A percentile compares a stretch with the other conserved stretches of the same genome.
Evolutionary conservation across 1,140 invertebrate genomes (phyloP).

Genomic region (Radopholus similis): DNA sequence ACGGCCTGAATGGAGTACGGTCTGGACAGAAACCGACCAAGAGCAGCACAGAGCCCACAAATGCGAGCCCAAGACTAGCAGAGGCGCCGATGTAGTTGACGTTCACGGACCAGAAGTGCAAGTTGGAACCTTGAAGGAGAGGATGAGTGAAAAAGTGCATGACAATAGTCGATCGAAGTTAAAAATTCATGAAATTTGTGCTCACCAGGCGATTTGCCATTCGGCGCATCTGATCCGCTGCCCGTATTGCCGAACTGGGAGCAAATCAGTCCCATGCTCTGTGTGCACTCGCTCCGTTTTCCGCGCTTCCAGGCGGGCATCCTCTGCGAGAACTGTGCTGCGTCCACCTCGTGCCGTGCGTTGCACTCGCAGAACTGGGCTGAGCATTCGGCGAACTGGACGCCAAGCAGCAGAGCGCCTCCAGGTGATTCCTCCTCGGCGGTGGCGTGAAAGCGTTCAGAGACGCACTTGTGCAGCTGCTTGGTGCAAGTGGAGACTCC

Average conservation of each 20-base stretch:
- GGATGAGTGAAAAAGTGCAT: background rate
- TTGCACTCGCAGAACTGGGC: background rate
- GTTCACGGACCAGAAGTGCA: background rate
- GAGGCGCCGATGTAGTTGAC: background rate
- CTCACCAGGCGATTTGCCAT: background rate
- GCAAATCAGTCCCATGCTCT: background rate
- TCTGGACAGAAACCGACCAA: background rate
- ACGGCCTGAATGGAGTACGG: background rate
- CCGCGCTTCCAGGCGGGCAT: background rate
- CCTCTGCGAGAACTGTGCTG: background rate
- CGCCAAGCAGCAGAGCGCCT: background rate
- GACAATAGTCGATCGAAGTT: background rate
- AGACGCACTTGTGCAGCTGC: background rate
- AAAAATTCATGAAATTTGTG: background rate
- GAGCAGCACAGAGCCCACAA: background rate
- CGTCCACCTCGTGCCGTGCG: background rate
- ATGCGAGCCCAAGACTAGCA: background rate
- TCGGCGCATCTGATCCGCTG: too few relatives aligned
- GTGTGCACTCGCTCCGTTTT: background rate
- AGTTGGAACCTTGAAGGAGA: background rate
- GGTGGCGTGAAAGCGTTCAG: background rate
- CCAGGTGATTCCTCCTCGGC: too few relatives aligned
- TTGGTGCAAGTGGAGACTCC: background rate
- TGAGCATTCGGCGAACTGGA: background rate
- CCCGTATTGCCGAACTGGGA: background rate